Evolutionary conservation across 2,797 vertebrate species (phyloP).

Genomic region (Sebastolobus altivelis): DNA sequence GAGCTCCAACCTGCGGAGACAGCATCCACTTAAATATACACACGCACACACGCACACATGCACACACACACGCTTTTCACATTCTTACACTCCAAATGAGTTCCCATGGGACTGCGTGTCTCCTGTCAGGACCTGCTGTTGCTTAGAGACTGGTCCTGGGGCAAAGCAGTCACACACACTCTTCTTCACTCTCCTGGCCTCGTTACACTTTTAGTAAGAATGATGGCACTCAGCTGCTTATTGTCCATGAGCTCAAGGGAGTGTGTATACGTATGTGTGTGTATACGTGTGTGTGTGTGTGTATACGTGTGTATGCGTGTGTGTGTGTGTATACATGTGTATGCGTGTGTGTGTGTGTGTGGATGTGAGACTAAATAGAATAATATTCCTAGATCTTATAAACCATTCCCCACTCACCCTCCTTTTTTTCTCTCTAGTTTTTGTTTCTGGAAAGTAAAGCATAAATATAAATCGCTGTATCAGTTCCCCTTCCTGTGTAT

Average conservation of each 20-base stretch:
- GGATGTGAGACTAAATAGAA: constrained; percentile 35
- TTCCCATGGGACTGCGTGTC: constrained; percentile 75
- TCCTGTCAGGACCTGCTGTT: constrained; percentile 81
- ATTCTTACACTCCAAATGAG: constrained; percentile 81
- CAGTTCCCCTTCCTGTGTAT: constrained; percentile 23
- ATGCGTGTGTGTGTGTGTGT: constrained; percentile 7
- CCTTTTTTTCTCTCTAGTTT: constrained; percentile 39
- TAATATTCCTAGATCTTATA: constrained; percentile 47
- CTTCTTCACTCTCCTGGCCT: constrained; percentile 70
- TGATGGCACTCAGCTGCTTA: constrained; percentile 69
- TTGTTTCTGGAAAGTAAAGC: constrained; percentile 53
- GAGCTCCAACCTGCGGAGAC: constrained; percentile 64
- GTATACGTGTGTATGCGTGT: constrained; percentile 5
- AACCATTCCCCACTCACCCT: constrained; percentile 26
- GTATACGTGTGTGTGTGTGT: constrained; percentile 10
- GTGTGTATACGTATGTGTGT: constrained; percentile 4
- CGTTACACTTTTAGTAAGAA: constrained; percentile 75
- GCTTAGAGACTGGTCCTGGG: constrained; percentile 82
- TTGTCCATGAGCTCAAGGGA: constrained; percentile 50
- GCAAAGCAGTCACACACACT: constrained; percentile 72
- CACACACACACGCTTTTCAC: constrained; percentile 14
- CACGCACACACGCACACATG: constrained; percentile 15
- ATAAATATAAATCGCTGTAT: constrained; percentile 46
- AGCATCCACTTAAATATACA: constrained; percentile 65
- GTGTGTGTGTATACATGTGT: not conserved